Evolutionary conservation across 2,113 vertebrate genomes (phyloP).

Genomic region (Tyto alba): DNA sequence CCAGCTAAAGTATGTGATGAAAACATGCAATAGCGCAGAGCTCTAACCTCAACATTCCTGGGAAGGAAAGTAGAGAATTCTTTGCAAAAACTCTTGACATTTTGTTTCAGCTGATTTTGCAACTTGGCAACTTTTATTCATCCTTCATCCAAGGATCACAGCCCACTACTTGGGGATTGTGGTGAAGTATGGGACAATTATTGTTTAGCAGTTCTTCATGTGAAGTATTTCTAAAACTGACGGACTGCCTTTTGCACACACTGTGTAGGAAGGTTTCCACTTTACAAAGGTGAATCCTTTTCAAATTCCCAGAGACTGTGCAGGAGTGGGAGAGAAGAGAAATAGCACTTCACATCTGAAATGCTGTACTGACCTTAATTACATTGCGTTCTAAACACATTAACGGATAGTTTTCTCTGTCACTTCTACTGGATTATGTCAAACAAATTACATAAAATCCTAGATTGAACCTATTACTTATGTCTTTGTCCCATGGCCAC

Average conservation of each 20-base stretch:
- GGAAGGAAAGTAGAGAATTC: not conserved
- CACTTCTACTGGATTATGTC: not conserved
- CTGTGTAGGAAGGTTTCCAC: not conserved
- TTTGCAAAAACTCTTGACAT: not conserved
- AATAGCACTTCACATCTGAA: not conserved
- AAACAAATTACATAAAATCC: not conserved
- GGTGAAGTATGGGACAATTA: not conserved
- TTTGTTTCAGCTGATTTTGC: constrained; percentile 7
- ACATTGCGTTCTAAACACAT: not conserved
- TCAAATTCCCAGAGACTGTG: not conserved
- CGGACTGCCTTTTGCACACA: not conserved
- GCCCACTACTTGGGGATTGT: not conserved
- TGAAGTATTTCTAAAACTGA: not conserved
- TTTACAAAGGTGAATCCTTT: not conserved
- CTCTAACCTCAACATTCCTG: not conserved
- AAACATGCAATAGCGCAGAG: not conserved
- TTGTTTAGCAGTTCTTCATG: not conserved
- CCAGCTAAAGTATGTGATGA: not conserved
- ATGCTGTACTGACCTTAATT: not conserved
- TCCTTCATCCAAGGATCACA: not conserved
- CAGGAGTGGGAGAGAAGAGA: not conserved
- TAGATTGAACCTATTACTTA: not conserved
- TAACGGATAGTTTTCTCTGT: not conserved
- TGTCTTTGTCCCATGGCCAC: not conserved
- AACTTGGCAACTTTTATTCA: not conserved